A percentile compares a stretch with the other conserved stretches of the same genome.
Conservation (phyloP, 1,140 invertebrate species). For the Geopemphigus sp. region DNA sequence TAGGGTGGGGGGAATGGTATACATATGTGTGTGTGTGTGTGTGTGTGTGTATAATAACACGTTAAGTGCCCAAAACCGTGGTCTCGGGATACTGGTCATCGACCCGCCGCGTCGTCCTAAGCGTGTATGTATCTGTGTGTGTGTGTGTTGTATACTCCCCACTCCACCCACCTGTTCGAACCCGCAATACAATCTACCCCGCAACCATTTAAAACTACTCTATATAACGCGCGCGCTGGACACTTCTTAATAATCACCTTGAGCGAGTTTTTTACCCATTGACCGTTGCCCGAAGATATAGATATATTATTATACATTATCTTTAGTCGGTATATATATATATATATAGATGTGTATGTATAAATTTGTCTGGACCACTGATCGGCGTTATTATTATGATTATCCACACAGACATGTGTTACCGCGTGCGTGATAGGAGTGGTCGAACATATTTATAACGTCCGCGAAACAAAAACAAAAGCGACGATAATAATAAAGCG, state of each 20-base stretch:
- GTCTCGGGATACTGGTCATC: constrained; percentile 33
- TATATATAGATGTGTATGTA: neutral
- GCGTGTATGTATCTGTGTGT: too few species aligned
- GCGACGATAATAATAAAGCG: too few species aligned
- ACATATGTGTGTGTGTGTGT: neutral
- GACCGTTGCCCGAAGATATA: constrained; percentile 31
- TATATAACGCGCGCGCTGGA: neutral
- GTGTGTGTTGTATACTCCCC: neutral
- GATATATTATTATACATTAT: too few species aligned
- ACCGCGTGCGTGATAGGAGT: constrained; percentile 6
- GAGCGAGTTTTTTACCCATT: constrained; percentile 37
- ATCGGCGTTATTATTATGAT: constrained; percentile 43
- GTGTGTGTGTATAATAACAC: constrained; percentile 36
- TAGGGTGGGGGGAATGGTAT: neutral
- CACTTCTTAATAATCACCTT: constrained; percentile 35
- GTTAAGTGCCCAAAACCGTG: constrained; percentile 44
- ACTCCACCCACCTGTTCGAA: neutral
- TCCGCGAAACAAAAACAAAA: neutral
- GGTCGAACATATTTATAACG: constrained; percentile 23
- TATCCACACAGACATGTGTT: constrained; percentile 23
- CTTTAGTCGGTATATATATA: too few species aligned
- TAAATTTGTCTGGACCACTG: neutral
- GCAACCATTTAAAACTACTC: constrained; percentile 25
- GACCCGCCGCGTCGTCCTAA: neutral
- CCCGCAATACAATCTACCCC: constrained; percentile 33